Conservation (phyloP, 1,140 invertebrate genomes). For the Brachystomella parvula region DNA sequence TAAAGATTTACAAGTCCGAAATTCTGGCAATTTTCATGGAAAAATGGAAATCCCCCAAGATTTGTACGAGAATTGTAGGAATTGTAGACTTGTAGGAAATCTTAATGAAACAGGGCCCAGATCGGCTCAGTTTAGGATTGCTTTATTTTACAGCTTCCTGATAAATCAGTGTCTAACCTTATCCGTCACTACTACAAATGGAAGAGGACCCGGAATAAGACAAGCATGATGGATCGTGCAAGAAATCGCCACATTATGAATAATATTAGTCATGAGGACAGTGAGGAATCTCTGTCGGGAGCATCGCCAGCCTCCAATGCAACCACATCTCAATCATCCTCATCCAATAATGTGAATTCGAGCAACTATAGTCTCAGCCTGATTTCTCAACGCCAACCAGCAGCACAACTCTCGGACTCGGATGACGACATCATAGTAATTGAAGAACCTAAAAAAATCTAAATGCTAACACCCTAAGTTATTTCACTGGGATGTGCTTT, state of each 20-base stretch:
- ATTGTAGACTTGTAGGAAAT: not conserved
- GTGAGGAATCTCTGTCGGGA: constrained; percentile 20
- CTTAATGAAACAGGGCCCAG: not conserved
- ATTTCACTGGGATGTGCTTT: too few relatives aligned
- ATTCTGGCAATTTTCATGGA: too few relatives aligned
- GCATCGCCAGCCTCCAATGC: constrained; percentile 12
- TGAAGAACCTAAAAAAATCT: too few relatives aligned
- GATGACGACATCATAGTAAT: constrained; percentile 34
- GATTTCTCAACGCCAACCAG: not conserved
- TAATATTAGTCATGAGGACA: constrained; percentile 43
- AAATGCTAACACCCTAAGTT: too few relatives aligned
- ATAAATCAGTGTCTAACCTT: constrained; percentile 90
- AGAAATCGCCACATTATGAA: too few relatives aligned
- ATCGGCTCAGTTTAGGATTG: not conserved
- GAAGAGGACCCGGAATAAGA: constrained; percentile 88
- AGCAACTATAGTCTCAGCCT: not conserved
- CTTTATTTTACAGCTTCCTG: constrained; percentile 64
- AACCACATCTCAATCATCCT: not conserved
- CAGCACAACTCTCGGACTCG: constrained; percentile 24
- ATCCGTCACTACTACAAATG: constrained; percentile 98
- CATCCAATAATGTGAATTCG: not conserved
- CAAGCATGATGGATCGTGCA: constrained; percentile 86
- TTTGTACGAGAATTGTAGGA: too few relatives aligned
- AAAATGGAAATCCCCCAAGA: too few relatives aligned
- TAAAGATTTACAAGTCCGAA: too few relatives aligned